Conservation (phyloP, 2,113 vertebrate genomes). For the Misgurnus anguillicaudatus region DNA sequence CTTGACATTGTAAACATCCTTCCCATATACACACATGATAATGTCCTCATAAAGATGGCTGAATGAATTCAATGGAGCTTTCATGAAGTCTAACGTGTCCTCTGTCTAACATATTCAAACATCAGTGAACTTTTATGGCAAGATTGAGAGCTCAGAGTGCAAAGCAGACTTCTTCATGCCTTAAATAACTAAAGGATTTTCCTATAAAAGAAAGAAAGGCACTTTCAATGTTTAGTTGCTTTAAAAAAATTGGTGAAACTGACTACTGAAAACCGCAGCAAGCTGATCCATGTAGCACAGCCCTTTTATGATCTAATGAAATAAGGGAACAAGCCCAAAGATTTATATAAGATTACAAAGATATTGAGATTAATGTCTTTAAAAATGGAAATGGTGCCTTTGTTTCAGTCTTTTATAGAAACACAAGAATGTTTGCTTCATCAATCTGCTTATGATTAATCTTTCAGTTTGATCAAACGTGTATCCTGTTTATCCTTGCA, state of each 20-base stretch:
- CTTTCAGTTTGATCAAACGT: neutral
- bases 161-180: too few relatives aligned
- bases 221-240: neutral
- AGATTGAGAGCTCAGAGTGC: neutral
- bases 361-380: conserved; percentile 26
- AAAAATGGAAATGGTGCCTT: conserved; percentile 23
- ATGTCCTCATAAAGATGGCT: neutral
- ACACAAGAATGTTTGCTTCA: neutral
- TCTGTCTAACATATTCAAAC: neutral
- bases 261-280: conserved; percentile 9
- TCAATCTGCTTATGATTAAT: neutral
- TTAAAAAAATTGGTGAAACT: neutral
- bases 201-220: neutral
- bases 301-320: conserved; percentile 19
- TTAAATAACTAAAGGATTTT: neutral
- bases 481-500: neutral
- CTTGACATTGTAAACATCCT: conserved; percentile 6
- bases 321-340: conserved; percentile 18
- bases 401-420: neutral
- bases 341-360: conserved; percentile 16
- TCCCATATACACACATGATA: neutral
- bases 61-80: conserved; percentile 10
- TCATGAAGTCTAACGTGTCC: neutral
- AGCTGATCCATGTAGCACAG: conserved; percentile 7
- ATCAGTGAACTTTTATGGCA: neutral